These are phyloP conservation scores for Platyrinchus mystaceus DNA, from an alignment of 2,797 vertebrate genomes.

Conservation along the genomic window DNA sequence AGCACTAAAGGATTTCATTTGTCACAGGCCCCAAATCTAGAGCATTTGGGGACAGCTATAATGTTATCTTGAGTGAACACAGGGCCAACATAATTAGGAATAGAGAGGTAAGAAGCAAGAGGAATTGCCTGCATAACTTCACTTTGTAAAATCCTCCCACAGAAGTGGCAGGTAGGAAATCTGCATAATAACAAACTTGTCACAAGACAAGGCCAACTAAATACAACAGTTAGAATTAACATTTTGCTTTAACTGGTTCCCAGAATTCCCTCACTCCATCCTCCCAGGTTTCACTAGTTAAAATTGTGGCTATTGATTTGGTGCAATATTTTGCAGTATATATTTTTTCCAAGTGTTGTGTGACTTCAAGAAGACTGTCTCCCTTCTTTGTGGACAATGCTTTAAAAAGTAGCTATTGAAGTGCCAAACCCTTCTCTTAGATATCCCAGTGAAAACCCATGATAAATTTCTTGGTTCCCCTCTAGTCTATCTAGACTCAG, in stretches of 20 bases:
- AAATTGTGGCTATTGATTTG: not conserved
- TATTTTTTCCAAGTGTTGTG: not conserved
- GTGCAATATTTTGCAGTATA: not conserved
- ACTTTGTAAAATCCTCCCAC: conserved; percentile 64
- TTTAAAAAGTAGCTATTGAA: not conserved
- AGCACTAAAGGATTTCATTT: conserved; percentile 65
- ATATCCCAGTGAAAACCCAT: not conserved
- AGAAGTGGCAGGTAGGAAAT: conserved; percentile 75
- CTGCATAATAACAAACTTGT: conserved; percentile 76
- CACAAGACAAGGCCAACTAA: conserved; percentile 70
- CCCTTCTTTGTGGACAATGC: not conserved
- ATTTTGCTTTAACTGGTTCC: conserved; percentile 56
- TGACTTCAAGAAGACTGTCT: not conserved
- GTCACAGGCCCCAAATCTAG: conserved; percentile 43
- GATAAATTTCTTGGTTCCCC: not conserved
- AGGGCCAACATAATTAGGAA: conserved; percentile 74
- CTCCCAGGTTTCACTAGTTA: not conserved
- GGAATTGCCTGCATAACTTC: conserved; percentile 75
- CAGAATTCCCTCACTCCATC: not conserved
- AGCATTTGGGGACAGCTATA: conserved; percentile 67
- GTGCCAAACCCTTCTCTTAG: not conserved
- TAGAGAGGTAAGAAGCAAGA: conserved; percentile 73
- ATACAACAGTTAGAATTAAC: conserved; percentile 71
- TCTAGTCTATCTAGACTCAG: not conserved
- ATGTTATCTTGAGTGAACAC: conserved; percentile 74